Evolutionary conservation across 1,140 invertebrate species (phyloP), one percentile per base, ranked within the genome.

Genomic region (Aporrectodea caliginosa): DNA sequence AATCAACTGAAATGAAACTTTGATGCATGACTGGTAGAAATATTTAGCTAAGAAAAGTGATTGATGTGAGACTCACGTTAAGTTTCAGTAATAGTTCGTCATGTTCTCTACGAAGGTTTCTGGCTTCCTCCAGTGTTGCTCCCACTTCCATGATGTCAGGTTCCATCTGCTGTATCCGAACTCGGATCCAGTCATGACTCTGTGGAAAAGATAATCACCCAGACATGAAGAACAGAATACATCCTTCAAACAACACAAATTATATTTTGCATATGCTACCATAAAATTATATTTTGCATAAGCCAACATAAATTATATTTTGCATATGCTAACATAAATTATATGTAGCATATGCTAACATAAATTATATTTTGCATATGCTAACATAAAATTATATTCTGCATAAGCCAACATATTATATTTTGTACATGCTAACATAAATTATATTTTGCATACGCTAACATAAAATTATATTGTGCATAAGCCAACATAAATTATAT

Each of bases 81-180:
- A 97, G 90, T 89, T 95, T 93, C 75, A 91, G 89, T 33, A 96
- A 90, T 68, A 96, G 93, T 88, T 95, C 93, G 85, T 94, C 91
- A 88, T 97, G 95, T 78, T 93, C 92, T 78, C 90, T 90, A 80
- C 93, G 91, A 75, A 95, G 89, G 81, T 92, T 90, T 75, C 91
- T 87, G 2, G 95, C 93, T 86, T 95, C 93, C 75, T 92, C 90
- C 43, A 94, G 87, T 78, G 91, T 93, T 79, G 91, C 87, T 81
- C 95, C 95, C 69, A 97, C 90, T 82, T 92, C 92, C 82, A 94
- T 93, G 80, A 97, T 90, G 84, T 93, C 92, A 68, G 95, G 95
- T 73, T 92, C 91, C 85, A 96, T 91, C 86, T 96, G 94, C 81
- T 96, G 90, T 75, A 97, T 92, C 85, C 94, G 93, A 77, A 96